Conservation (phyloP, 2,113 vertebrate species). For the Bos taurus region ARS-UCD2.0 NC_037338.1:78206501-78207000, state of each 20-base stretch:
- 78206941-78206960: neutral
- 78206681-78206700: neutral
- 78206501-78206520: neutral
- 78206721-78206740: neutral
- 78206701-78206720: neutral
- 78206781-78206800: neutral
- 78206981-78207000: neutral
- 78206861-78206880: neutral
- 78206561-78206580: neutral
- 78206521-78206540: neutral
- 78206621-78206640: neutral
- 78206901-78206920: neutral
- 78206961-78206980: neutral
- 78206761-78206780: neutral
- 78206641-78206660: neutral
- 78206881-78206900: neutral
- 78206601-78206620: accelerated
- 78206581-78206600: neutral
- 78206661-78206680: neutral
- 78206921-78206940: too few species aligned
- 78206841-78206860: neutral
- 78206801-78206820: neutral
- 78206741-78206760: neutral
- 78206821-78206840: neutral
- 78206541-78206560: neutral